Evolutionary conservation across 2,888 invertebrate species (phyloP).

Genomic region (Stictocephala bisonia): DNA sequence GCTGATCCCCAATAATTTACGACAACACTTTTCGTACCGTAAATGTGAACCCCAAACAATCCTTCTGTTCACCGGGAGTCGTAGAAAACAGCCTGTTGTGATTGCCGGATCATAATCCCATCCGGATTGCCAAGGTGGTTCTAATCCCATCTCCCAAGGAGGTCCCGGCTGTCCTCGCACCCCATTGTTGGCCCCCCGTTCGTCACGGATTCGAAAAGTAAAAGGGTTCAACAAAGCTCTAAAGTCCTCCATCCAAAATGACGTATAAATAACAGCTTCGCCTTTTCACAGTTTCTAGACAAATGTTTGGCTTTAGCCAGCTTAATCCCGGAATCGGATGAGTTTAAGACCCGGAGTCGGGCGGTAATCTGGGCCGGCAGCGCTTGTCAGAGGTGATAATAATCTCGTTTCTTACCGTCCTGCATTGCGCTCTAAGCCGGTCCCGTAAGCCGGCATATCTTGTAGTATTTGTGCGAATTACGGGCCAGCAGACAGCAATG

Average conservation of each 20-base stretch:
- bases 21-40: no score
- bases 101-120: slow-evolving; percentile 3
- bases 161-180: background rate
- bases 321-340: slow-evolving; percentile 38
- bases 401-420: slow-evolving; percentile 39
- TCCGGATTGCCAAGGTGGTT: background rate
- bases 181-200: slow-evolving; percentile 16
- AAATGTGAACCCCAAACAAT: no score
- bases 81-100: slow-evolving; percentile 14
- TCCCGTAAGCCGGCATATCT: background rate
- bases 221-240: slow-evolving; percentile 1
- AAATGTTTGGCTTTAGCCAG: slow-evolving; percentile 37
- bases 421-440: no score
- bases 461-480: background rate
- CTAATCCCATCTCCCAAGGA: slow-evolving; percentile 5
- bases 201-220: slow-evolving; percentile 5
- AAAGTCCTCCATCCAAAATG: background rate
- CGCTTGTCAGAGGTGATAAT: slow-evolving; percentile 26
- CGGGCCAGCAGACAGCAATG: background rate
- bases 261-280: slow-evolving; percentile 24
- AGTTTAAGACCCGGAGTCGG: background rate
- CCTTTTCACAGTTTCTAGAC: slow-evolving; percentile 9
- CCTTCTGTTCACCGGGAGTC: background rate
- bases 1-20: no score
- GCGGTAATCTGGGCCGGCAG: slow-evolving; percentile 9